phyloP scores from a whole-genome alignment of 30 jellyfish, hydroid and myxozoan genomes.

The Aurelia coerulea region DNA sequence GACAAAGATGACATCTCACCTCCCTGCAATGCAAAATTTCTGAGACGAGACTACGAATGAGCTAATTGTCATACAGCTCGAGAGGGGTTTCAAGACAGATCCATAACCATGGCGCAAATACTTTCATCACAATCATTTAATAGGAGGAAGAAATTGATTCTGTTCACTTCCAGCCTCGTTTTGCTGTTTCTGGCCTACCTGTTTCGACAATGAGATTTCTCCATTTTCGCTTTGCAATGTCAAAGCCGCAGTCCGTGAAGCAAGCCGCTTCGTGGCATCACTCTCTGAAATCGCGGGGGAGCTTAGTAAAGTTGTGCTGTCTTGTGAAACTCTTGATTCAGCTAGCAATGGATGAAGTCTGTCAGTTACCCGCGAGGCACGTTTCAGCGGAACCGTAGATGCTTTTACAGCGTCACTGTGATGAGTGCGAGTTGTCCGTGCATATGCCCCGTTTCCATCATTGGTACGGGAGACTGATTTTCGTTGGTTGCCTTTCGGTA shows the following conservation, averaged over 20 bases:
- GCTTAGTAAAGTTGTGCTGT: neutral
- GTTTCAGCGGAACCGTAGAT: conserved; percentile 42
- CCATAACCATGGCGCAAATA: no score
- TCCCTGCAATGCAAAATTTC: no score
- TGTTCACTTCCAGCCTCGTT: conserved; percentile 46
- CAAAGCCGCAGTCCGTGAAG: conserved; percentile 50
- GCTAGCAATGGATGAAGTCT: conserved; percentile 55
- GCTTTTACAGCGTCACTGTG: conserved; percentile 18
- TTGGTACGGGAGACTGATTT: conserved; percentile 31
- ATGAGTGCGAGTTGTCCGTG: conserved; percentile 35
- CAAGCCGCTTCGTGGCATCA: conserved; percentile 30
- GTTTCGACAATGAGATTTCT: conserved; percentile 10
- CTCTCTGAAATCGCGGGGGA: conserved; percentile 18
- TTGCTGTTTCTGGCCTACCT: conserved; percentile 29
- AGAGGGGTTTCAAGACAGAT: no score
- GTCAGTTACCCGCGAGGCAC: conserved; percentile 59
- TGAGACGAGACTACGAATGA: no score
- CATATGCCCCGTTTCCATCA: conserved; percentile 32
- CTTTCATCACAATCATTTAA: conserved; percentile 5
- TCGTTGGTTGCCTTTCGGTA: conserved; percentile 49
- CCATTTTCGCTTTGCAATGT: conserved; percentile 39
- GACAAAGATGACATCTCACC: no score
- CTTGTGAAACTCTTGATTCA: conserved; percentile 34
- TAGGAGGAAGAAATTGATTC: conserved; percentile 76
- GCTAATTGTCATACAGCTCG: no score